Evolutionary conservation across 2,113 vertebrate species (phyloP), one percentile per base, ranked within the genome.

Genomic region (Dasypus novemcinctus): DNA sequence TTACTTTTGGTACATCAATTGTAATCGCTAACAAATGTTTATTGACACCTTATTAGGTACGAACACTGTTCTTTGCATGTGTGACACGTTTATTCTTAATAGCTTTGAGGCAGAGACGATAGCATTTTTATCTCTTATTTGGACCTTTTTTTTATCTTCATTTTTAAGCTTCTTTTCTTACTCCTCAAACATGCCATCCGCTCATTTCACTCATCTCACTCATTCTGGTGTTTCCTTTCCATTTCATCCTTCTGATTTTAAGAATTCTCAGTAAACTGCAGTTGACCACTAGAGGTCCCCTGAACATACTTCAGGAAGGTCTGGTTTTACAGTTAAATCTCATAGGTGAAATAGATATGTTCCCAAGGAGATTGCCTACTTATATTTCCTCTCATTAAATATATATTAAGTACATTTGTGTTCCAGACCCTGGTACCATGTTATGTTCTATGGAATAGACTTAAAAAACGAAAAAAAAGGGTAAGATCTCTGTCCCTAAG

Each of bases 231-330:
- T 9, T 68, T 31, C 68, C 54, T 90, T 61, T 85, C 52, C 8
- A 43, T 27, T 38, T 4, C 27, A 21, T 25, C 1, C 59, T 93
- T 63, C 66, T 31, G 36, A 49, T 66, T 54, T 76, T 90, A 46
- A 52, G 78, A 18, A 71, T 52, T 84, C 66, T 61, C 71, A 2
- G 38, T 80, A 86, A 82, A 12, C 46, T n/a, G 38, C 33, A 43
- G 66, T n/a, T 13, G 7, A 41, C 97, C 96, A 85, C 96, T 97
- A 95, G 97, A 96, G 96, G 96, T 74, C 97, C 95, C 95, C 92
- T 94, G 90, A 71, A 83, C 96, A 92, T 84, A 63, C 23, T 81
- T 31, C 2, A 87, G 92, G 68, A 94, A 89, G 52, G 31, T 57
- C 41, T 36, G 76, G 23, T 68, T 90, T 87, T 61, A 21, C 15